Evolutionary conservation across 2,797 vertebrate species (phyloP), one percentile per base, ranked within the genome.

Genomic region (Petrocephalus sullivani): DNA sequence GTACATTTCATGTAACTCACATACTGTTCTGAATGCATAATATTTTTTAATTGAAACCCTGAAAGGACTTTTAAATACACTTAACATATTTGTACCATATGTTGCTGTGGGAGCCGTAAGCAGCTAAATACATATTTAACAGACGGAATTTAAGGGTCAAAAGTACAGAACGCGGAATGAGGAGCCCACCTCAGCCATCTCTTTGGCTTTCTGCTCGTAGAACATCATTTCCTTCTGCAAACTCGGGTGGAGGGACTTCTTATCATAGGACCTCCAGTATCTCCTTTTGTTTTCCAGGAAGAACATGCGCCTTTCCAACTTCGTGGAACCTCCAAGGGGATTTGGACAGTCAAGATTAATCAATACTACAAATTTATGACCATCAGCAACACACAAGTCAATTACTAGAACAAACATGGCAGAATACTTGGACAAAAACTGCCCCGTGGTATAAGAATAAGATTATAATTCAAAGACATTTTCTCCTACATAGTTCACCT

Each of bases 181-280:
- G n/a, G 28, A 53, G 89, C 89, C 91, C 91, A 99, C 98, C 97
- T 99, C 98, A 58, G 98, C 98, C 96, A 97, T 97, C 91, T 99
- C 98, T 92, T 98, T 99, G 91, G 97, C 95, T 91, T 99, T 99
- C 94, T 98, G 98, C 89, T 98, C 96, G 78, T 98, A 99, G 93
- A 98, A 98, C 1, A 95, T 92, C 88, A 97, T 95, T 93, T 99
- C 98, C 88, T 96, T 96, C 58, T 95, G 96, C 88, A 99, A 94
- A 0, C 97, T 96, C 0, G 96, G 94, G 19, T 98, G 97, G 85
- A 99, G 96, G 0, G 95, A 89, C 23, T 89, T 94, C 49, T 83
- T 95, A 89, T 98, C 97, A 0, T 96, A 97, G 83, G 94, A 93
- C 86, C 95, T 94, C 92, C 94, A 97, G 92, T 97, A 97, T 28